phyloP scores from a whole-genome alignment of 2,888 invertebrate species.

The Drosophila melanocephala region DNA sequence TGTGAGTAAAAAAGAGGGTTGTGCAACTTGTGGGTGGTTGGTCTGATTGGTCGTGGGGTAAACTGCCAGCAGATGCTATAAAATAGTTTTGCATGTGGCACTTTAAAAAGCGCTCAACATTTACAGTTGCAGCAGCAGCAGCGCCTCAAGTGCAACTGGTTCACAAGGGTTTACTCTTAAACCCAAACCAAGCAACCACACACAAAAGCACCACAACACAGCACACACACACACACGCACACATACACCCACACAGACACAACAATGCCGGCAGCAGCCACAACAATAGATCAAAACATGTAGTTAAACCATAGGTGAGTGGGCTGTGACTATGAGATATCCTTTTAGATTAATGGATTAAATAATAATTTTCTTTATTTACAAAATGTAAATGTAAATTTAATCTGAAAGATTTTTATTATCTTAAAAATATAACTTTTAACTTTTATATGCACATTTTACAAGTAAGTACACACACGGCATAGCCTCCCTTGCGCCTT shows the following conservation, averaged over 20 bases:
- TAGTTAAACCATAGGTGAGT: constrained; percentile 1
- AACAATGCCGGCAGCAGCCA: constrained; percentile 47
- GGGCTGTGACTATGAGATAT: constrained; percentile 16
- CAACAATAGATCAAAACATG: constrained; percentile 44
- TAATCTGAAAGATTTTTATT: not conserved
- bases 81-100: constrained; percentile 65
- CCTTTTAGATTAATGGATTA: constrained; percentile 5
- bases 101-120: constrained; percentile 54
- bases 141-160: constrained; percentile 76
- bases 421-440: not conserved
- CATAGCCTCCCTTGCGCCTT: no score
- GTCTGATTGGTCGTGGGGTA: not conserved
- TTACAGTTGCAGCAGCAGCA: constrained; percentile 45
- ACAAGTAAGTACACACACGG: no score
- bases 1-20: not conserved
- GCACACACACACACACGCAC: constrained; percentile 5
- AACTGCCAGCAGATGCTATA: constrained; percentile 32
- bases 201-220: constrained; percentile 10
- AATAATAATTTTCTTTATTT: not conserved
- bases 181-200: constrained; percentile 38
- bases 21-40: not conserved
- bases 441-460: not conserved
- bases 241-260: constrained; percentile 21
- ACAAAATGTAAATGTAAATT: not conserved
- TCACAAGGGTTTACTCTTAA: constrained; percentile 65